Evolutionary conservation across 2,797 vertebrate genomes (phyloP).

Genomic region (Margarornis squamiger): DNA sequence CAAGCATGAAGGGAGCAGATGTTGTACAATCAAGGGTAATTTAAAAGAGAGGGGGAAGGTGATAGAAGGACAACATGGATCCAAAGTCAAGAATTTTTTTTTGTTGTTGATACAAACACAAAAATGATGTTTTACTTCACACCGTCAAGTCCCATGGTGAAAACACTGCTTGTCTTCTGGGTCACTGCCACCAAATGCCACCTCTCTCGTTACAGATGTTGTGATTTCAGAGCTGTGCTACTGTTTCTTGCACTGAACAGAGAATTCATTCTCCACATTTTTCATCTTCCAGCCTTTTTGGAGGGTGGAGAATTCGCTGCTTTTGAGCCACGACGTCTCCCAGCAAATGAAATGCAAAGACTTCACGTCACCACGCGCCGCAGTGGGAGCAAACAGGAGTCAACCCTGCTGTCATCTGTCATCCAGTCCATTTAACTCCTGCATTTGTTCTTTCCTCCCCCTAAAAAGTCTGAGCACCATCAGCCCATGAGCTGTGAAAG

Average conservation of each 20-base stretch:
- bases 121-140: conserved; percentile 18
- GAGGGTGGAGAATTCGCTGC: neutral
- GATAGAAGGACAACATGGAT: conserved; percentile 55
- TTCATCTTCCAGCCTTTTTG: neutral
- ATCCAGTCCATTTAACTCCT: neutral
- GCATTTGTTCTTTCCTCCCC: neutral
- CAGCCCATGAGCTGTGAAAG: neutral
- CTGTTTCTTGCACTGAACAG: neutral
- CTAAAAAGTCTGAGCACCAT: neutral
- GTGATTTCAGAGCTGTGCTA: neutral
- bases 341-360: neutral
- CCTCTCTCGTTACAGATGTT: neutral
- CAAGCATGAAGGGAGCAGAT: conserved; percentile 67
- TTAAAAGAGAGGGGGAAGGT: conserved; percentile 66
- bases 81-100: neutral
- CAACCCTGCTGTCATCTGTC: neutral
- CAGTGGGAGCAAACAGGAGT: neutral
- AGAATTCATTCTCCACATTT: neutral
- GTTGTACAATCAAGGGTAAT: conserved; percentile 63
- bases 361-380: neutral
- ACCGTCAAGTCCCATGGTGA: neutral
- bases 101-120: neutral
- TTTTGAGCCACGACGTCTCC: neutral
- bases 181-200: conserved; percentile 22
- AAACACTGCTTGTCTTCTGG: neutral